Evolutionary conservation across 2,113 vertebrate species (phyloP).

Genomic region (Numida meleagris): DNA sequence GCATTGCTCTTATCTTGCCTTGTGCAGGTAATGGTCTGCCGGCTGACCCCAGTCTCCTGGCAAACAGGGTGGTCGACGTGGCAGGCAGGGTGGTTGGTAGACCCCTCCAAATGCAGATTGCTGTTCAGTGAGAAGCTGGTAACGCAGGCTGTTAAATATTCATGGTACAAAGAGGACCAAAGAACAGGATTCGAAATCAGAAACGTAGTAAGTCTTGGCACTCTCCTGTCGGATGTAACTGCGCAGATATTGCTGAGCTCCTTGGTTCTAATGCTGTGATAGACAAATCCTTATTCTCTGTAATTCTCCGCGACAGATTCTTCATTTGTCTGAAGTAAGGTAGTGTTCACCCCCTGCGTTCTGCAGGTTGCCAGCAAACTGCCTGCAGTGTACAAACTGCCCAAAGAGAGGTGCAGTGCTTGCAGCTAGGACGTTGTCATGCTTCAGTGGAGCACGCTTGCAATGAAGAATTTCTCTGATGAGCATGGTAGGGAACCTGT

Average conservation of each 20-base stretch:
- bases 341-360: rapidly evolving
- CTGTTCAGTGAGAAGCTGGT: rapidly evolving
- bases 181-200: background rate
- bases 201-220: rapidly evolving
- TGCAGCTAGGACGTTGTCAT: background rate
- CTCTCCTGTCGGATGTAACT: rapidly evolving
- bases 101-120: background rate
- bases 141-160: background rate
- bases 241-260: background rate
- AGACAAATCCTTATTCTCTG: background rate
- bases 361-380: background rate
- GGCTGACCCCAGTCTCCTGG: background rate
- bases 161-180: constrained; percentile 35
- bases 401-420: background rate
- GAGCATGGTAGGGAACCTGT: background rate
- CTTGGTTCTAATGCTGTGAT: background rate
- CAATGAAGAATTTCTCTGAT: background rate
- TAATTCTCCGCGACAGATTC: background rate
- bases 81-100: background rate
- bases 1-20: background rate
- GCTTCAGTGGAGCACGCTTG: background rate
- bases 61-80: background rate
- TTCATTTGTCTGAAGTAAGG: background rate
- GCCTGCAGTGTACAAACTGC: background rate
- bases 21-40: rapidly evolving